phyloP scores from a whole-genome alignment of 2,113 vertebrate species.

The Rhinichthys klamathensis region DNA sequence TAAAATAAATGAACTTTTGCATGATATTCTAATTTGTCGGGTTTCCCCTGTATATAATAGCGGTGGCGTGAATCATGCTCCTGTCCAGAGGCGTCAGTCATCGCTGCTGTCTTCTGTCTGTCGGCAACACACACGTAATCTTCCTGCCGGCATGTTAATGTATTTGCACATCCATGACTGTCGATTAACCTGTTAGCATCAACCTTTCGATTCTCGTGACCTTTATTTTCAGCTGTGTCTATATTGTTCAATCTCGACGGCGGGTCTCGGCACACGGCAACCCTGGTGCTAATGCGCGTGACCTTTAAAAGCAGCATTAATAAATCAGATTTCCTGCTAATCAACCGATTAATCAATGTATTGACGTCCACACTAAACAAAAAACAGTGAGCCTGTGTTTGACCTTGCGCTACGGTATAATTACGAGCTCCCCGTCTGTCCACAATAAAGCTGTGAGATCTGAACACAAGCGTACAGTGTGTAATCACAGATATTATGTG shows the following conservation, averaged over 20 bases:
- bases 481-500: constrained; percentile 35
- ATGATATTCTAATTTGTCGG: no score
- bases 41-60: no score
- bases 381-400: constrained; percentile 12
- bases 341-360: constrained; percentile 35
- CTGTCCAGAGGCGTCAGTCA: neutral
- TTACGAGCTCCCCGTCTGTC: neutral
- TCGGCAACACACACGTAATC: neutral
- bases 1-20: no score
- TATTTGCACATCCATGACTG: constrained; percentile 20
- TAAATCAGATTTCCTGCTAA: constrained; percentile 38
- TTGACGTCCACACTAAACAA: neutral
- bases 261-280: no score
- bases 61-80: no score
- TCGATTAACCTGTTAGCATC: constrained; percentile 63
- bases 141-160: neutral
- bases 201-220: constrained; percentile 32
- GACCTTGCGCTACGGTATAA: constrained; percentile 2
- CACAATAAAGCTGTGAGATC: neutral
- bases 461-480: neutral
- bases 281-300: neutral
- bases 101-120: neutral
- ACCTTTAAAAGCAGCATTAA: constrained; percentile 33
- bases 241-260: neutral
- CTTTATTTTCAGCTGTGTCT: neutral